Evolutionary conservation across 1,140 invertebrate genomes (phyloP).

Genomic region (Plectrocnemia conspersa): DNA sequence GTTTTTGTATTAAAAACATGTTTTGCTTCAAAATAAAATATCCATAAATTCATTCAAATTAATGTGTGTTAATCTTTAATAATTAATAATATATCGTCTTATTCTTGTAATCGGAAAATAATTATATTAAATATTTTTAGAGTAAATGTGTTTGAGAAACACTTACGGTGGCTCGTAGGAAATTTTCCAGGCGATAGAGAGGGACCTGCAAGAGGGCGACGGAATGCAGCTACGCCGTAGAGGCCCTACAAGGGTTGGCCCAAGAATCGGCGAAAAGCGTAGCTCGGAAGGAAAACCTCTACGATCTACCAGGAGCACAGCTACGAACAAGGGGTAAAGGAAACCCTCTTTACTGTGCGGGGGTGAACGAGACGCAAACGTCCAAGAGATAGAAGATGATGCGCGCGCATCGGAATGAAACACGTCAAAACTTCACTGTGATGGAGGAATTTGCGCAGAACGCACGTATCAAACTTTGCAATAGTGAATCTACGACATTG

Average conservation of each 20-base stretch:
- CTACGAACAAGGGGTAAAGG: background rate
- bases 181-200: constrained; percentile 20
- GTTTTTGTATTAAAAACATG: too few species aligned
- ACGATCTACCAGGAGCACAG: constrained; percentile 28
- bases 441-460: background rate
- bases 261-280: constrained; percentile 28
- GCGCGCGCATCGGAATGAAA: constrained; percentile 23
- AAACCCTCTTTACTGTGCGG: background rate
- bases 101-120: background rate
- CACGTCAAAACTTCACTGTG: background rate
- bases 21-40: too few species aligned
- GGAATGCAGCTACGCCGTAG: constrained; percentile 11
- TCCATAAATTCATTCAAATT: too few species aligned
- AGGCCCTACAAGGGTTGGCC: constrained; percentile 34
- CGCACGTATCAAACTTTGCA: background rate
- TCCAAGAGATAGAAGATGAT: background rate
- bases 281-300: constrained; percentile 32
- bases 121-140: background rate
- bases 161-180: background rate
- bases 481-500: background rate
- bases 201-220: constrained; percentile 10
- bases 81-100: background rate
- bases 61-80: too few species aligned
- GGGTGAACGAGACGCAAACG: background rate
- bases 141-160: background rate